phyloP scores from a whole-genome alignment of 2,888 invertebrate genomes.

The Ctenicera cuprea region DNA sequence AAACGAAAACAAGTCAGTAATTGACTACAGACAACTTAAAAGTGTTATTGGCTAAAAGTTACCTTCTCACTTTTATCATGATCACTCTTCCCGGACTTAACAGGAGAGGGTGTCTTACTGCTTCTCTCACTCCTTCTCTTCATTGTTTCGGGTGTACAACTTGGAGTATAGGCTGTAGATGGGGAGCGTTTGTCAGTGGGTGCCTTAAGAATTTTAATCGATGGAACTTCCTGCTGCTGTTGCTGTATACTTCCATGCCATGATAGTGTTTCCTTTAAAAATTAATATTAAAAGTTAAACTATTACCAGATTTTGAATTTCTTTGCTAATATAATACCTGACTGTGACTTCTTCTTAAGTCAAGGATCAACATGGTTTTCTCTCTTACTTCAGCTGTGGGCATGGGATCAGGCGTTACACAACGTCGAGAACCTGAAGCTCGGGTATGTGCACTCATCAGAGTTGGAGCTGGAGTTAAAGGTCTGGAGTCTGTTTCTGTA shows the following conservation, averaged over 20 bases:
- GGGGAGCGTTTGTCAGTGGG: constrained; percentile 58
- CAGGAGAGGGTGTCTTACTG: constrained; percentile 41
- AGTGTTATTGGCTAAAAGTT: background rate
- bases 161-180: constrained; percentile 10
- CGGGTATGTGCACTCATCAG: constrained; percentile 83
- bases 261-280: constrained; percentile 73
- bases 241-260: constrained; percentile 72
- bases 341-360: constrained; percentile 81
- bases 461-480: constrained; percentile 87
- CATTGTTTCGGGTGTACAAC: constrained; percentile 26
- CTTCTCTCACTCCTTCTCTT: constrained; percentile 44
- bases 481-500: constrained; percentile 89
- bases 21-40: background rate
- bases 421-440: constrained; percentile 79
- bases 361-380: constrained; percentile 83
- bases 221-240: constrained; percentile 66
- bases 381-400: constrained; percentile 71
- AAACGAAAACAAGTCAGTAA: no score
- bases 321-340: constrained; percentile 77
- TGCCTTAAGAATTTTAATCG: constrained; percentile 66
- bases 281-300: background rate
- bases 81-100: constrained; percentile 35
- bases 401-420: constrained; percentile 84
- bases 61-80: constrained; percentile 33
- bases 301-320: background rate